These are phyloP conservation scores for Tympanuchus pallidicinctus DNA, from an alignment of 2,113 vertebrate genomes.

Conservation along the genomic window DNA sequence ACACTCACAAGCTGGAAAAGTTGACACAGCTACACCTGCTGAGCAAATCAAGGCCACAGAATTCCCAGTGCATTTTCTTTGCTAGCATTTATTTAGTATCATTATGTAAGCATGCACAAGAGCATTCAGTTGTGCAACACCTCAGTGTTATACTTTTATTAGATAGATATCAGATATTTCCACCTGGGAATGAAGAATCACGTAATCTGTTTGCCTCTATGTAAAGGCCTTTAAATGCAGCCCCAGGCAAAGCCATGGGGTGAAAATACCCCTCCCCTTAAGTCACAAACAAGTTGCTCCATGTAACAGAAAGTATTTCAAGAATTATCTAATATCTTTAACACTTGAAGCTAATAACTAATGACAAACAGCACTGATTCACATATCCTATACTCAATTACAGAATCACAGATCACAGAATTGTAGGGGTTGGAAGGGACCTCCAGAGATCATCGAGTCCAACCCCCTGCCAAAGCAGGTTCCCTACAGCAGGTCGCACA, in stretches of 20 bases:
- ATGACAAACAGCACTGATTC: background rate
- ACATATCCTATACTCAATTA: background rate
- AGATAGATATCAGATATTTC: background rate
- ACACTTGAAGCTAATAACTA: background rate
- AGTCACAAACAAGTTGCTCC: background rate
- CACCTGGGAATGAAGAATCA: background rate
- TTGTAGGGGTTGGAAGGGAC: no score
- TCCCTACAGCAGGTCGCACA: no score
- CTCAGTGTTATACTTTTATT: background rate
- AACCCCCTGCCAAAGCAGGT: no score
- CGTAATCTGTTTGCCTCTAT: background rate
- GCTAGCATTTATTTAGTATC: background rate
- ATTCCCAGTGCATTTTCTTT: background rate
- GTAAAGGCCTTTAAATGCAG: background rate
- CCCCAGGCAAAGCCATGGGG: background rate
- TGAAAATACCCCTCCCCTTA: background rate
- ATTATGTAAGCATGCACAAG: accelerated
- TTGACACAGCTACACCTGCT: background rate
- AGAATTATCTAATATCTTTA: constrained; percentile 10
- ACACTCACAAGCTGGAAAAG: background rate
- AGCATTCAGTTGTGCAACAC: background rate
- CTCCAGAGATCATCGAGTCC: no score
- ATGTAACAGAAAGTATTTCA: background rate
- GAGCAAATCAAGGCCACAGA: background rate
- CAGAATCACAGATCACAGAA: no score